These are phyloP conservation scores for Stratiomys singularior DNA, from an alignment of 2,888 invertebrate species.

Conservation along the genomic window DNA sequence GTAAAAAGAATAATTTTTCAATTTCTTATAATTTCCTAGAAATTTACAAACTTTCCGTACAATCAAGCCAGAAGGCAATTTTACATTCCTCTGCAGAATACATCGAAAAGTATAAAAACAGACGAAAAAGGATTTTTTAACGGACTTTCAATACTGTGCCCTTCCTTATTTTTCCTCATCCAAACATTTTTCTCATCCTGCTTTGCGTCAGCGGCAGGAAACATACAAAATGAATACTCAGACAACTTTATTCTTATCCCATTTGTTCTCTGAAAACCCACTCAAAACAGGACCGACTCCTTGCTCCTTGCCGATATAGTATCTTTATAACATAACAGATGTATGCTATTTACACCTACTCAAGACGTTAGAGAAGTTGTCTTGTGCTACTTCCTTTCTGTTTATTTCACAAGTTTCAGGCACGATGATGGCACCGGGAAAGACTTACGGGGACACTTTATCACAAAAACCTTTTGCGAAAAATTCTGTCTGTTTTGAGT, in stretches of 20 bases:
- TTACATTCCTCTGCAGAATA: background rate
- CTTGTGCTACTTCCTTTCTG: background rate
- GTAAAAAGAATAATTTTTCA: no score
- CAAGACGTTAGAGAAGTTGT: background rate
- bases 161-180: background rate
- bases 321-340: background rate
- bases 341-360: constrained; percentile 6
- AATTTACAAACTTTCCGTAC: no score
- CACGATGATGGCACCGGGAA: background rate
- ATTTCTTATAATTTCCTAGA: no score
- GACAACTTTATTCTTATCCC: background rate
- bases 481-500: background rate
- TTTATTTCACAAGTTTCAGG: background rate
- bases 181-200: background rate
- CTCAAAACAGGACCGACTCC: background rate
- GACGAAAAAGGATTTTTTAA: background rate
- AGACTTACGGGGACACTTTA: background rate
- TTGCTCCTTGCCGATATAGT: background rate
- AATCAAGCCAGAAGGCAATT: no score
- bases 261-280: no score
- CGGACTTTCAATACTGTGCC: background rate
- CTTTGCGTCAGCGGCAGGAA: background rate
- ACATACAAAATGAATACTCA: no score
- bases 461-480: background rate
- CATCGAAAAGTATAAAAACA: background rate